Evolutionary conservation across 2,113 vertebrate genomes (phyloP).

Genomic region (Eudyptes chrysolophus): DNA sequence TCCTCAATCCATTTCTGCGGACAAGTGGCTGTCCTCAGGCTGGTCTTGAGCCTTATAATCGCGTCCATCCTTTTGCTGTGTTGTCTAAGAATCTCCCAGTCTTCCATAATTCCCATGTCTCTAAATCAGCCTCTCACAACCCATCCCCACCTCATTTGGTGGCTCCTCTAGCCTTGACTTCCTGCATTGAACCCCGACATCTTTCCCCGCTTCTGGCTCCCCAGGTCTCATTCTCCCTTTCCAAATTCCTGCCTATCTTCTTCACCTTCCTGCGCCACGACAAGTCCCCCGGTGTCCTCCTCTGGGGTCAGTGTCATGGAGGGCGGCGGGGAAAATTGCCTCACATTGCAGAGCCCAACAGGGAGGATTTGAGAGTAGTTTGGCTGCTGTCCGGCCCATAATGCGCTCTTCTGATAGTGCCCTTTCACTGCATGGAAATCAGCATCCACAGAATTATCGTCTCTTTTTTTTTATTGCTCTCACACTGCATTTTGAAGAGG

Average conservation of each 20-base stretch:
- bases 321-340: neutral
- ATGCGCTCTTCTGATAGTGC: neutral
- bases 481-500: neutral
- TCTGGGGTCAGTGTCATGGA: neutral
- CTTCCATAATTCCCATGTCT: neutral
- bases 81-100: neutral
- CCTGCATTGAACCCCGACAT: neutral
- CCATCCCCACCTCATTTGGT: neutral
- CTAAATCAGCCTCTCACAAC: neutral
- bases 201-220: neutral
- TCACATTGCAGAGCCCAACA: neutral
- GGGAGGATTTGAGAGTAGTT: neutral
- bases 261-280: neutral
- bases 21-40: neutral
- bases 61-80: neutral
- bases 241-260: neutral
- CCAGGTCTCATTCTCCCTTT: neutral
- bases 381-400: neutral
- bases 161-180: neutral
- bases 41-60: neutral
- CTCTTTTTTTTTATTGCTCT: neutral
- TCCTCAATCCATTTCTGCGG: neutral
- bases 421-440: neutral
- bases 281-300: neutral
- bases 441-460: neutral